Conservation (phyloP, 2,113 vertebrate species). For the rabbit (Oryctolagus cuniculus) region DNA sequence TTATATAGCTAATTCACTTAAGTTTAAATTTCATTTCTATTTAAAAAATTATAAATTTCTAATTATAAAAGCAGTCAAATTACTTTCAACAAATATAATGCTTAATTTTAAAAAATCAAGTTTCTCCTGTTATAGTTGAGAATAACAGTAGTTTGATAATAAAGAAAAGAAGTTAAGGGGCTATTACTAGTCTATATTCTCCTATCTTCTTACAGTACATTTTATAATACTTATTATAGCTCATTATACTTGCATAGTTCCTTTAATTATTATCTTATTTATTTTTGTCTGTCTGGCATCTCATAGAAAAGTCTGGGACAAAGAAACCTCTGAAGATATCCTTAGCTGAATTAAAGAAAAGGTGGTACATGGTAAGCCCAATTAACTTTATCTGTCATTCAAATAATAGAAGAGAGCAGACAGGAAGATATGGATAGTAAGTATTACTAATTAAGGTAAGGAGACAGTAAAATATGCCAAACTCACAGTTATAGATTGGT, state of each 20-base stretch:
- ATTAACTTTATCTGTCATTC: not conserved
- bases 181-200: not conserved
- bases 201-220: not conserved
- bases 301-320: not conserved
- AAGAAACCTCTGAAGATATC: not conserved
- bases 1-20: slow-evolving; percentile 18
- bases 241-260: not conserved
- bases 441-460: slow-evolving; percentile 37
- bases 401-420: not conserved
- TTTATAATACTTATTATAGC: not conserved
- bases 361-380: not conserved
- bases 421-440: not conserved
- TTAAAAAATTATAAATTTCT: slow-evolving; percentile 2
- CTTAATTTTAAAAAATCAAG: slow-evolving; percentile 11
- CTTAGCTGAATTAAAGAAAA: not conserved
- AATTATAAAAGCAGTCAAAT: not conserved
- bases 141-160: not conserved
- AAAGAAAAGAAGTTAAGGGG: not conserved
- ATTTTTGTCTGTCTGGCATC: not conserved
- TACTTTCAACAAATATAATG: slow-evolving; percentile 27
- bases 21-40: slow-evolving; percentile 16
- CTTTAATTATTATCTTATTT: not conserved
- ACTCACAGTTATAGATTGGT: not conserved
- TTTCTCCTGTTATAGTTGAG: slow-evolving; percentile 34
- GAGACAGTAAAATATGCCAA: not conserved